These are phyloP conservation scores for Cephus cinctus DNA, from an alignment of 1,140 invertebrate species.

Conservation along the genomic window DNA sequence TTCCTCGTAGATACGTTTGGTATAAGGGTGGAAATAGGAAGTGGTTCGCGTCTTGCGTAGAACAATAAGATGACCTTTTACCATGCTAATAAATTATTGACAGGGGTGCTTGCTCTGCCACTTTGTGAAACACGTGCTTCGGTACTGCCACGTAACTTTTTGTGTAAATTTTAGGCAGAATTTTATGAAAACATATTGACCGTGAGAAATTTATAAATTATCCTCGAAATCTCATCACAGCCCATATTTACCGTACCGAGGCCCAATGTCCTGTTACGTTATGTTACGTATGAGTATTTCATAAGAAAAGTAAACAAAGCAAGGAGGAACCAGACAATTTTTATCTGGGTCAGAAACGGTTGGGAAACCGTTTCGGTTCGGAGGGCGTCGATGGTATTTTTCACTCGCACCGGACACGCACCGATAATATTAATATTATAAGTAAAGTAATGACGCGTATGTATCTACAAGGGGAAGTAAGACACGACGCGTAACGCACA, in stretches of 20 bases:
- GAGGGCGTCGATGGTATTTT: constrained; percentile 12
- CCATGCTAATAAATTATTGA: constrained; percentile 18
- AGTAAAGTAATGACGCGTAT: constrained; percentile 7
- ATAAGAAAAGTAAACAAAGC: no score
- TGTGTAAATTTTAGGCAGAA: no score
- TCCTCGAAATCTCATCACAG: no score
- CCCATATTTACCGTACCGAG: no score
- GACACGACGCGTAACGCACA: constrained; percentile 6
- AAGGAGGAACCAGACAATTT: constrained; percentile 7
- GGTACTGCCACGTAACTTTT: background rate
- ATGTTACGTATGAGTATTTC: no score
- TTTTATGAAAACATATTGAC: no score
- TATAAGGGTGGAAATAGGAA: constrained; percentile 18
- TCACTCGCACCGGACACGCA: constrained; percentile 4
- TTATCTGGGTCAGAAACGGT: constrained; percentile 3
- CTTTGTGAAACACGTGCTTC: no score
- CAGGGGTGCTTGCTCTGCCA: no score
- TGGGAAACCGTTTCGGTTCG: no score
- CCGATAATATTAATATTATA: constrained; percentile 17
- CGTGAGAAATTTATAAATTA: no score
- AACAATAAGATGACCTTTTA: constrained; percentile 48
- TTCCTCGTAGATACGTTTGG: constrained; percentile 1
- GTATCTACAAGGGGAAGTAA: background rate
- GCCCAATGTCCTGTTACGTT: no score
- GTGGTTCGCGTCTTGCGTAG: constrained; percentile 20